phyloP scores from a whole-genome alignment of 2,113 vertebrate genomes.

The Caretta caretta region DNA sequence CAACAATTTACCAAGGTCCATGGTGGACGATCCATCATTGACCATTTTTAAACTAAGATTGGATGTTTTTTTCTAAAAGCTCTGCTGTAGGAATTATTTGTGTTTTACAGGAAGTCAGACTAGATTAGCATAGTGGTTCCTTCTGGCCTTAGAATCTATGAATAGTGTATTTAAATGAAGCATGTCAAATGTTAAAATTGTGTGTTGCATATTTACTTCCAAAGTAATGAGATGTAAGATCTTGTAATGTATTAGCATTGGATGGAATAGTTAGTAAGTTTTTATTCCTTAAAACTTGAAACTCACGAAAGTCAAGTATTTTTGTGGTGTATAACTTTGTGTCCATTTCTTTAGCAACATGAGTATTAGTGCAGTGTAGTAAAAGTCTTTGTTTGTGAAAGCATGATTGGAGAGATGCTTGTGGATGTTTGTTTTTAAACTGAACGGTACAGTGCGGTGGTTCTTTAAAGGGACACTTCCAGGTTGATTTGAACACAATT shows the following conservation, averaged over 20 bases:
- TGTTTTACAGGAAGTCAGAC: background rate
- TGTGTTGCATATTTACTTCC: background rate
- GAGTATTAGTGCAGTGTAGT: background rate
- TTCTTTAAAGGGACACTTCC: background rate
- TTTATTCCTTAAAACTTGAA: conserved; percentile 1
- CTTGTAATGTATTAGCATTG: conserved; percentile 36
- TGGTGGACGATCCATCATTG: background rate
- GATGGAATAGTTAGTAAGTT: conserved; percentile 4
- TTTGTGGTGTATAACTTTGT: background rate
- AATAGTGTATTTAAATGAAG: background rate
- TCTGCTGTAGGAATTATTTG: background rate
- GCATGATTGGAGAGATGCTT: background rate
- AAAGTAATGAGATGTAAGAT: conserved; percentile 38
- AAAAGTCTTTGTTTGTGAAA: conserved; percentile 24
- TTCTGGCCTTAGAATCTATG: background rate
- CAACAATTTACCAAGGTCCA: background rate
- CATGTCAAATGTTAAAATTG: background rate
- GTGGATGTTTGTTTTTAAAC: background rate
- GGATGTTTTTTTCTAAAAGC: background rate
- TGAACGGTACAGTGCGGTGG: background rate
- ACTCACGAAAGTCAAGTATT: background rate
- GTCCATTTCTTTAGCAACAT: background rate
- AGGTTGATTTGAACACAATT: background rate
- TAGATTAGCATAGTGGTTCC: background rate
- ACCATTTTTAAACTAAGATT: background rate